Evolutionary conservation across 2,797 vertebrate species (phyloP), one percentile per base, ranked within the genome.

Genomic region (Hypotaenidia philippensis): DNA sequence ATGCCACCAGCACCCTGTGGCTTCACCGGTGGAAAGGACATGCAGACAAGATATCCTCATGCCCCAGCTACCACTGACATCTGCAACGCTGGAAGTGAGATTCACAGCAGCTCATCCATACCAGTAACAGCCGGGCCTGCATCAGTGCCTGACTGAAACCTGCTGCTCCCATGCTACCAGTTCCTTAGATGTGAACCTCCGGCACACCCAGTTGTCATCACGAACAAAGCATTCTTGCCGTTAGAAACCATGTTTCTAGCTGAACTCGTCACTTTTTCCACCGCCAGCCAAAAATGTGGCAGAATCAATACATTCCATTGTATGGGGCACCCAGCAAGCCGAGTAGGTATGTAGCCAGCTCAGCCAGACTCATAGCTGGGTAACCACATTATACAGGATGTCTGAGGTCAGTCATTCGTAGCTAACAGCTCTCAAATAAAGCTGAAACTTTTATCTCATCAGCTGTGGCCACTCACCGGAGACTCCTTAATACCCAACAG

Each of bases 31-130:
- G 14, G 27, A 50, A 49, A 44, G 27, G 38, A 53, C 41, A 38
- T 4, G 29, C 0, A 0, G 59, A 20, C 38, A 53, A 50, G 47
- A 19, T 71, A 53, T 53, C 49, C 38, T 50, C 4, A 0, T 34
- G 55, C 6, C 38, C 32, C 72, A 68, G 36, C 18, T 44, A 27
- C n/a, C 20, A 13, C 4, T 47, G 69, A 59, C 31, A 31, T 60
- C 41, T 31, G 15, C 36, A 52, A 47, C 14, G 19, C 38, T 49
- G 13, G 41, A 16, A 17, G 47, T 10, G 26, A 50, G 56, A 80
- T 72, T 72, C 69, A 29, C n/a, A 83, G 20, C 56, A 61, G 36
- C 32, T 45, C 19, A 11, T 2, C 29, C 15, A 5, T 21, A 45
- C 40, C 53, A 31, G 34, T 10, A 45, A 34, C 9, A 66, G 25